phyloP scores from a whole-genome alignment of 2,113 vertebrate species.

The Monarcha castaneiventris region DNA sequence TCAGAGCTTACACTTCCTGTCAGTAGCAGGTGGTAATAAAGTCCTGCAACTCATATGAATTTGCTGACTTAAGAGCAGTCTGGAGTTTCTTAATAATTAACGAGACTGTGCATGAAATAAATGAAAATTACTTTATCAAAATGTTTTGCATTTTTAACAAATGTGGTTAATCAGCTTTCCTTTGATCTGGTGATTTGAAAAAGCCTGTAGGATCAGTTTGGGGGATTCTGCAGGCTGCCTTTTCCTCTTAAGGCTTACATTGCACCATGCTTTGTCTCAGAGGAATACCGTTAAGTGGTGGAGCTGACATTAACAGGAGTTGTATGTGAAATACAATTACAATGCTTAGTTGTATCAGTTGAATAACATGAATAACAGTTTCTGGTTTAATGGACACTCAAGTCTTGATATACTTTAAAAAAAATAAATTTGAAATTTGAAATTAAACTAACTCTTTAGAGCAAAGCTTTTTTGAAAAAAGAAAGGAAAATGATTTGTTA shows the following conservation, averaged over 20 bases:
- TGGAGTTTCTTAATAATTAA: background rate
- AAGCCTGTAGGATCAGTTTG: background rate
- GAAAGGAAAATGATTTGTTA: background rate
- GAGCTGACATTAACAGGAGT: background rate
- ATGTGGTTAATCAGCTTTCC: background rate
- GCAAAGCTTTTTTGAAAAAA: slow-evolving; percentile 9
- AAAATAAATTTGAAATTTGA: background rate
- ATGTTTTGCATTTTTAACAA: background rate
- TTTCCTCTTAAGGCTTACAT: background rate
- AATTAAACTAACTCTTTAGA: background rate
- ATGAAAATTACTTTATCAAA: background rate
- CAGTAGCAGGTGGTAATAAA: background rate
- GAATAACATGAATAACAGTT: background rate
- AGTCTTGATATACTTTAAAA: background rate
- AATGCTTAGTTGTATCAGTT: background rate
- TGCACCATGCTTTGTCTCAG: background rate
- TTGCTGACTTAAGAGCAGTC: background rate
- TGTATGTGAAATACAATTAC: background rate
- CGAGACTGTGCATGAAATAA: background rate
- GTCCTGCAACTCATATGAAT: background rate
- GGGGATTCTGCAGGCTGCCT: background rate
- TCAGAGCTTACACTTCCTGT: background rate
- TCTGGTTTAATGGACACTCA: background rate
- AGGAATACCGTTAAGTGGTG: background rate
- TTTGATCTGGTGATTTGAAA: background rate